Base-by-base conservation (phyloP, 2,113 vertebrate genomes). In the Pao palembangensis region DNA sequence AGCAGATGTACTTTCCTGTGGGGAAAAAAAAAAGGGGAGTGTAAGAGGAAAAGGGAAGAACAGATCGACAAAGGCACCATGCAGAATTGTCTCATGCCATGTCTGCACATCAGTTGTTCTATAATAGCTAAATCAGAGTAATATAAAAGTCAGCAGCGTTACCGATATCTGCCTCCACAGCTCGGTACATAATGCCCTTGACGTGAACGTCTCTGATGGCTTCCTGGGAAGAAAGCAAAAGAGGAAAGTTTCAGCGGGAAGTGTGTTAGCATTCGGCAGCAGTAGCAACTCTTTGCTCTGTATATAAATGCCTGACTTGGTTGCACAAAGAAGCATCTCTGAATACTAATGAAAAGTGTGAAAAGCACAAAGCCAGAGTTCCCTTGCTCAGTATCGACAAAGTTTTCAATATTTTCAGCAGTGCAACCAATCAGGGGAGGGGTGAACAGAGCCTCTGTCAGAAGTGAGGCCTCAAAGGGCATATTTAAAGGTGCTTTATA, bases 101-200 rank as follows among this genome's bases (percentile, higher is more conserved):
- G 31, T 6, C 54, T 57, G 43, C 62, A 46, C 20, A 44, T 55
- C 13, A 66, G 34, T 3, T 2, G 34, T 38, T 38, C 34, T 12
- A 12, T 12, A 38, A 11, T 38, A 38, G 34, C 34, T 38, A 38
- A 38, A 38, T 38, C 34, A 38, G 10, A 38, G 34, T 8, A 4
- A 38, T 8, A 12, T 38, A 38, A 38, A 38, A 38, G 5, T 34
- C 2, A 6, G 28, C 28, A 38, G 34, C 8, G 34, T 71, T 91
- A 98, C 97, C 96, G 31, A 97, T 97, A 73, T 99, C 93, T 14
- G 96, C 94, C 80, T 96, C 96, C 59, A 99, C 95, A 0, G 95
- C 94, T 69, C 92, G 91, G 85, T 98, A 99, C 95, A 99, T 92
- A 57, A 97, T 95, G 55, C 97, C 97, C 87, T 95, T 98, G 73